These are phyloP conservation scores for Gymnocephalus cernua DNA, from an alignment of 2,113 vertebrate species.

Conservation along the genomic window DNA sequence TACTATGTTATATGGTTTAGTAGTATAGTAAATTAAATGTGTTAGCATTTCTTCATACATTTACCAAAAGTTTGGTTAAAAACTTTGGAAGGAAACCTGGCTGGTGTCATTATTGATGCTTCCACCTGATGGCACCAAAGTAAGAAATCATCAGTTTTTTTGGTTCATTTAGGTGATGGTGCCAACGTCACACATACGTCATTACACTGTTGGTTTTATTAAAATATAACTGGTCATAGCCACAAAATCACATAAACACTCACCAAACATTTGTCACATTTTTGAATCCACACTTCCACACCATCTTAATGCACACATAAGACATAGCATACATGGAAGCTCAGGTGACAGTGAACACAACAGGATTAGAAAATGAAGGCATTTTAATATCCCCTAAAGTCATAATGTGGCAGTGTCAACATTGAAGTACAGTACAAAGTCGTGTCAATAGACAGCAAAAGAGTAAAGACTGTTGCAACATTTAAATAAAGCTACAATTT, in stretches of 20 bases:
- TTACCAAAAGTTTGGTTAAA: neutral
- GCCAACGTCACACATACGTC: neutral
- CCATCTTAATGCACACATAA: constrained; percentile 20
- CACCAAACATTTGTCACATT: constrained; percentile 37
- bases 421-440: constrained; percentile 29
- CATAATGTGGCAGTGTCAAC: constrained; percentile 58
- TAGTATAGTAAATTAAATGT: too few species aligned
- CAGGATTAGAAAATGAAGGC: constrained; percentile 28
- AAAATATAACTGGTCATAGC: constrained; percentile 65
- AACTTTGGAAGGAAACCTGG: neutral
- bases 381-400: constrained; percentile 25
- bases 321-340: constrained; percentile 37
- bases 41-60: neutral
- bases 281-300: constrained; percentile 27
- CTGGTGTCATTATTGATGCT: neutral
- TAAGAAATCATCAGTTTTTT: neutral
- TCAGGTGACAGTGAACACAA: constrained; percentile 38
- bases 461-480: constrained; percentile 20
- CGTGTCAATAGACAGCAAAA: constrained; percentile 1
- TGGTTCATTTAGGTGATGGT: neutral
- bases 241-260: constrained; percentile 59
- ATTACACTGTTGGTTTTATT: constrained; percentile 62
- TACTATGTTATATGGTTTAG: too few species aligned
- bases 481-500: constrained; percentile 15
- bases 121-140: neutral